phyloP scores from a whole-genome alignment of 2,888 invertebrate species.

The Luffia ferchaultella region DNA sequence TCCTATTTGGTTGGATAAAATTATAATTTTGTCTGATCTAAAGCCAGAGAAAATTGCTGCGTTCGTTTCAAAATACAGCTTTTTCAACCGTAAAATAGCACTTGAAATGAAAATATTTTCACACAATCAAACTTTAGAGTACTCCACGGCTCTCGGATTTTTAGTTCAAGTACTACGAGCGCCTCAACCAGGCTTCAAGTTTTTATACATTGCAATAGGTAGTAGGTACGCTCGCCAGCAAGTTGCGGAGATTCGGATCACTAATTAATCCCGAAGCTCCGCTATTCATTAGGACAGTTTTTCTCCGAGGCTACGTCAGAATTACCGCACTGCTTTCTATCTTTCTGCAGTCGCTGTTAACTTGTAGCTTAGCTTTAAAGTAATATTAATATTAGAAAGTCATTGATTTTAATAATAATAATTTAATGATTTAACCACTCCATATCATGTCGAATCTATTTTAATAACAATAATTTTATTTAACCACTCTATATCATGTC shows the following conservation, averaged over 20 bases:
- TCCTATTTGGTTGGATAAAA: too few relatives aligned
- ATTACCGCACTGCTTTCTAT: neutral
- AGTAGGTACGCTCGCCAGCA: neutral
- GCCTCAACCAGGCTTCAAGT: neutral
- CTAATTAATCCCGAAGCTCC: slow-evolving; percentile 51
- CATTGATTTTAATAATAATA: too few relatives aligned
- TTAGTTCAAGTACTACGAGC: neutral
- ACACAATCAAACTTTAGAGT: neutral
- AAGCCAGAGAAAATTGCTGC: neutral
- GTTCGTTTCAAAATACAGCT: neutral
- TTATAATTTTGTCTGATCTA: neutral
- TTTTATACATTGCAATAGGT: neutral
- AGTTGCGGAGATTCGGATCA: slow-evolving; percentile 24
- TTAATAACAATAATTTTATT: too few relatives aligned
- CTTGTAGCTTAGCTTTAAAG: neutral
- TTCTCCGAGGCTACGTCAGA: slow-evolving; percentile 31
- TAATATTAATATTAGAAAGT: neutral
- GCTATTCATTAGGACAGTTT: slow-evolving; percentile 56
- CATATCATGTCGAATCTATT: too few relatives aligned
- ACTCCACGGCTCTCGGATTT: neutral
- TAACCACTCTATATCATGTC: too few relatives aligned
- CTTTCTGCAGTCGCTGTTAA: neutral
- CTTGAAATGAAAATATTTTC: neutral
- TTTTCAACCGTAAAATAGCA: neutral
- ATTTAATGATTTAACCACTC: too few relatives aligned